Evolutionary conservation across 2,888 invertebrate genomes (phyloP), one percentile per base, ranked within the genome.

Genomic region (Caenorhabditis afra): DNA sequence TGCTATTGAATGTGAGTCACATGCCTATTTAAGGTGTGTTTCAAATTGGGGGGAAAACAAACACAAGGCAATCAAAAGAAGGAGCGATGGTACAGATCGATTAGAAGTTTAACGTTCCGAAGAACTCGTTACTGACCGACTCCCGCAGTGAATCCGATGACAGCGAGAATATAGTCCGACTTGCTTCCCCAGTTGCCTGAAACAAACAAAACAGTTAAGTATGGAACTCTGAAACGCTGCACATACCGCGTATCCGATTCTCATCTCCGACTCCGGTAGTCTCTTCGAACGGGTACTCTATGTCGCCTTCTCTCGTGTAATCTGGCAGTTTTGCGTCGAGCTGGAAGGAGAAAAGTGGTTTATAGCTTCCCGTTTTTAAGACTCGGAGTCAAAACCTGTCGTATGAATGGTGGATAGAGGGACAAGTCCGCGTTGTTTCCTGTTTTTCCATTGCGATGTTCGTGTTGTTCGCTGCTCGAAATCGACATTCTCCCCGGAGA

Each of bases 101-200:
- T 41, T 41, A 41, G 29, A 29, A 29, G 29, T 29, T 29, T 12
- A 3, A 39, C 3, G 29, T 18, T n/a, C 11, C 44, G 7, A 44
- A 45, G 65, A 49, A 53, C 35, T 16, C 3, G 18, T 23, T 16
- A 53, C 80, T 55, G 16, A 84, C 85, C 89, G 35, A 89, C 79
- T 23, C 89, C 89, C 35, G 90, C 86, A 3, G 87, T 85, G 67
- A 88, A 92, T 44, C 93, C 93, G 22, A 93, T 91, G 58, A 93
- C 93, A 2, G 93, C 93, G 0, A 93, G 90, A 20, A 93, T 91
- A 85, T 93, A 83, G 86, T 93, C 93, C 39, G 93, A 86, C 81
- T 91, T 91, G 66, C 92, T 92, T 77, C 90, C 90, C 92, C 92
- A 92, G 85, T 91, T 91, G 22, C 91, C 92, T 79, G 66, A 16